Conservation (phyloP, 2,113 vertebrate species). For the Myocastor coypus region DNA sequence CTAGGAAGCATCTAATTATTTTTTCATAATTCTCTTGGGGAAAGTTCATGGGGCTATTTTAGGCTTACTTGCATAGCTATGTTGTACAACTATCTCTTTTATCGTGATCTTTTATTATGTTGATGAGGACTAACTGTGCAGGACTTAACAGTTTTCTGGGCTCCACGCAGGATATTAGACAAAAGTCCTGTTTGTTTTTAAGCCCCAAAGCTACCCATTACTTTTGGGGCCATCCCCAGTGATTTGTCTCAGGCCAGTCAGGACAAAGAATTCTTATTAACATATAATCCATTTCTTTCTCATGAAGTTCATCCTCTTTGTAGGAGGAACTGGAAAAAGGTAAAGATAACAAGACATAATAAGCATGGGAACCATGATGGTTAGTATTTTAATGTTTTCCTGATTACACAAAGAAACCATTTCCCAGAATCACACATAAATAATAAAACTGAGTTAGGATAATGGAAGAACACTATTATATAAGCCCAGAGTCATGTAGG, state of each 20-base stretch:
- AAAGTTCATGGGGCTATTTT: background rate
- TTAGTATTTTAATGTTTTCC: conserved; percentile 8
- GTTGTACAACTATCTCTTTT: background rate
- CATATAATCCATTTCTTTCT: conserved; percentile 35
- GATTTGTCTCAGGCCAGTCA: background rate
- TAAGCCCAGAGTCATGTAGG: background rate
- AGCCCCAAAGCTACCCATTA: background rate
- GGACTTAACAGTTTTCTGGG: background rate
- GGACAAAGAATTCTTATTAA: background rate
- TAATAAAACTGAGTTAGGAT: conserved; percentile 15
- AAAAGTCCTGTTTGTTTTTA: conserved; percentile 42
- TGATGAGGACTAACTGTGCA: background rate
- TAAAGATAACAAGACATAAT: conserved; percentile 7
- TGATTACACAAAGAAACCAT: conserved; percentile 3
- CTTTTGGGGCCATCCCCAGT: background rate
- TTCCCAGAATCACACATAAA: background rate
- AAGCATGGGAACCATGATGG: background rate
- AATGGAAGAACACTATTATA: background rate
- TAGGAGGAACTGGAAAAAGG: background rate
- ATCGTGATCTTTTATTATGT: background rate
- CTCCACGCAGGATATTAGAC: background rate
- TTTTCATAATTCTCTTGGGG: background rate
- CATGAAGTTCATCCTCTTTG: conserved; percentile 27
- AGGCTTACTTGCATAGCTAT: background rate
- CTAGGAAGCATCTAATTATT: background rate